Conservation (phyloP, 2,797 vertebrate species). For the Enteromius viviparus region DNA sequence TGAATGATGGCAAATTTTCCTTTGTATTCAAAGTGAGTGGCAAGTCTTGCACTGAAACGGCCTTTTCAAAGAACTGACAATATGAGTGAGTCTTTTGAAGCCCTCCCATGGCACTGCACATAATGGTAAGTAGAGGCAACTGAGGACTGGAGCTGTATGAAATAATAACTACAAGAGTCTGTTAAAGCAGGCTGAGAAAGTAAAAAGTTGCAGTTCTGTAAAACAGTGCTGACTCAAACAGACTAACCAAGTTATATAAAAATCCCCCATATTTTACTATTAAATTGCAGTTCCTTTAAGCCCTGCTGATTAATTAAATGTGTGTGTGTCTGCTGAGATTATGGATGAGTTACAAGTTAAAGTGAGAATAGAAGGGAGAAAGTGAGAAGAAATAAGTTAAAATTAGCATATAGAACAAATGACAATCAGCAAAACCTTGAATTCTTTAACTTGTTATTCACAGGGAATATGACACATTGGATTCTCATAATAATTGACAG, state of each 20-base stretch:
- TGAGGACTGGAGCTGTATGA: conserved; percentile 21
- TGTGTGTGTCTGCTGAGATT: neutral
- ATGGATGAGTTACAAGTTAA: conserved; percentile 2
- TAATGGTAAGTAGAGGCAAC: conserved; percentile 35
- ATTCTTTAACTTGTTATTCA: neutral
- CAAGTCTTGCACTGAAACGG: conserved; percentile 21
- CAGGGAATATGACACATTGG: neutral
- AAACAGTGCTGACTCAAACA: conserved; percentile 18
- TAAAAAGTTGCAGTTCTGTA: conserved; percentile 16
- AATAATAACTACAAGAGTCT: conserved; percentile 40
- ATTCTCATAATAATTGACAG: neutral
- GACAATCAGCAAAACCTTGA: neutral
- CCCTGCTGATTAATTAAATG: conserved; percentile 4
- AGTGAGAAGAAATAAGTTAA: neutral
- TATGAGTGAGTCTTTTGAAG: conserved; percentile 41
- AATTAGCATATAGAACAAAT: neutral
- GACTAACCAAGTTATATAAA: conserved; percentile 12
- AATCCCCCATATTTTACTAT: conserved; percentile 7
- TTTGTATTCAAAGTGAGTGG: conserved; percentile 37
- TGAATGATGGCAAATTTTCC: conserved; percentile 45
- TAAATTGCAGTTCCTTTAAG: neutral
- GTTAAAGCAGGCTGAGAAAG: conserved; percentile 23
- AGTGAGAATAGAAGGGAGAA: neutral
- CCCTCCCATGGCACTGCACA: conserved; percentile 45
- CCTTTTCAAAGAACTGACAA: conserved; percentile 44